phyloP scores from a whole-genome alignment of 2,797 vertebrate genomes.

The Alca torda region DNA sequence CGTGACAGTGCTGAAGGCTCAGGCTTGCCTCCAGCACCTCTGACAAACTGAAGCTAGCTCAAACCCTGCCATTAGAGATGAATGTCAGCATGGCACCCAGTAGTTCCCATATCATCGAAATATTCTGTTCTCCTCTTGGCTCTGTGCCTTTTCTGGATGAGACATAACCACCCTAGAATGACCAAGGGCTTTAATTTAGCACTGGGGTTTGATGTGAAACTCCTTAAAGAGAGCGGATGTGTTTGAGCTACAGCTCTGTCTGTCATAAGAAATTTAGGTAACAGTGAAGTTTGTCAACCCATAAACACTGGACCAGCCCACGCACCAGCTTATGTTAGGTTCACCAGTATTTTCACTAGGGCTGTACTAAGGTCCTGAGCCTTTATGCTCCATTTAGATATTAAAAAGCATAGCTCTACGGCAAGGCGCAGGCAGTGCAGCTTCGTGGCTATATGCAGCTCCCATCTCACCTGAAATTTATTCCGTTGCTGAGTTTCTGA shows the following conservation, averaged over 20 bases:
- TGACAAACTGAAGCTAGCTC: background rate
- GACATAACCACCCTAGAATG: background rate
- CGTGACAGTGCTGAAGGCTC: background rate
- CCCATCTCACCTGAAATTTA: background rate
- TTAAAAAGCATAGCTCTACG: background rate
- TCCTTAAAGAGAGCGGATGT: background rate
- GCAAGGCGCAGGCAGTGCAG: background rate
- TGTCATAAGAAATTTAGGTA: background rate
- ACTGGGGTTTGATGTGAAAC: background rate
- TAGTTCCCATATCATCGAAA: background rate
- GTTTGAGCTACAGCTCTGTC: background rate
- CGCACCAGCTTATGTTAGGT: background rate
- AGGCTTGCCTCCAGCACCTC: background rate
- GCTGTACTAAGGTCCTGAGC: background rate
- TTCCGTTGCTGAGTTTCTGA: background rate
- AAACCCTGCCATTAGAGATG: background rate
- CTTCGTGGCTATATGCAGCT: background rate
- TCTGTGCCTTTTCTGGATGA: background rate
- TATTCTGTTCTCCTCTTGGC: background rate
- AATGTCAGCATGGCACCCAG: background rate
- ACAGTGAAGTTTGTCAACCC: background rate
- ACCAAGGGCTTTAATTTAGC: background rate
- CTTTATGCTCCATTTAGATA: background rate
- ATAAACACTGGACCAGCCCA: background rate
- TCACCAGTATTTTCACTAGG: background rate